Conservation (phyloP, 2,797 vertebrate species). For the Atherinosoma microstoma region DNA sequence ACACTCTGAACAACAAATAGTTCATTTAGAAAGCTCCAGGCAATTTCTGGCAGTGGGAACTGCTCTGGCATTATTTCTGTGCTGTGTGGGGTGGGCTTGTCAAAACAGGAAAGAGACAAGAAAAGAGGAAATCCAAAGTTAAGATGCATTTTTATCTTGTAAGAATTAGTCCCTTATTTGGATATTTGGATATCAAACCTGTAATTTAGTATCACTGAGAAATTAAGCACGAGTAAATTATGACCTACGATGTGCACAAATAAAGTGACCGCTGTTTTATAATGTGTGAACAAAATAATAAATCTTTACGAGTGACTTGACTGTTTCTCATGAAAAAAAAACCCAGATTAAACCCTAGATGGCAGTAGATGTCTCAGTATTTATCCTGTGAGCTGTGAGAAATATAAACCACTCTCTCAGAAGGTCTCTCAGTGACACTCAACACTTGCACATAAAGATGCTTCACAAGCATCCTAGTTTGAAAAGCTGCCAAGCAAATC, state of each 20-base stretch:
- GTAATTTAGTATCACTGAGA: background rate
- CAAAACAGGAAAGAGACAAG: conserved; percentile 21
- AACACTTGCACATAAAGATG: conserved; percentile 55
- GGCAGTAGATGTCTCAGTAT: conserved; percentile 73
- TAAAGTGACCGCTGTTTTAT: background rate
- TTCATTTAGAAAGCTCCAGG: conserved; percentile 67
- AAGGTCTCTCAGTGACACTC: conserved; percentile 48
- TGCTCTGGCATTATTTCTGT: conserved; percentile 48
- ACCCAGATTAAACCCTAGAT: conserved; percentile 60
- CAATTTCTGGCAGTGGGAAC: conserved; percentile 54
- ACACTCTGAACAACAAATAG: conserved; percentile 67
- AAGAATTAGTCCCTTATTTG: background rate
- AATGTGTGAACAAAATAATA: background rate
- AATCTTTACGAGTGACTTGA: background rate
- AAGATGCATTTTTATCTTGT: background rate
- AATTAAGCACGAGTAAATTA: background rate
- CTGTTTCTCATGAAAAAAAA: conserved; percentile 13
- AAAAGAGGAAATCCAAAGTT: conserved; percentile 8
- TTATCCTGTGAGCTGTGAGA: background rate
- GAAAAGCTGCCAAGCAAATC: conserved; percentile 72
- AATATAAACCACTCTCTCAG: conserved; percentile 1
- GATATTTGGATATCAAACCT: too few species aligned
- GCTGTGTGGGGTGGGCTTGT: conserved; percentile 23
- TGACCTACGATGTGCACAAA: background rate
- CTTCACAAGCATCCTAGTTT: conserved; percentile 59